Base-by-base conservation (phyloP, 2,888 invertebrate species). In the Marronus borbonicus region DNA sequence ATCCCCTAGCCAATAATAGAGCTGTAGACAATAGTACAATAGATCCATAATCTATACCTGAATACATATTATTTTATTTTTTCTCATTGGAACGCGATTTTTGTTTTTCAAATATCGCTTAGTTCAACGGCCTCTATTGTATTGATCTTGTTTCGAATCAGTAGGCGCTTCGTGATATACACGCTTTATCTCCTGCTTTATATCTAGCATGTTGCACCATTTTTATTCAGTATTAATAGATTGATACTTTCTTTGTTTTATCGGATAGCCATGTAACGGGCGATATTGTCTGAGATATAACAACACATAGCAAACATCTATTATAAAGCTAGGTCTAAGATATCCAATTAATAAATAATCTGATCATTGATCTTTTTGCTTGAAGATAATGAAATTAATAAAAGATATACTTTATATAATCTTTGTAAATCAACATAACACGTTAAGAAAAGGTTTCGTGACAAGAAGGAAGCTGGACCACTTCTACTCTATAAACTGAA, bases 11-110 rank as follows among this genome's bases (percentile, higher is more conserved):
- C 31, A 76, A 76, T 69, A 76, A 68, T 76, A 69, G 44, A 39
- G 69, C 76, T 58, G 76, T 49, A 76, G 49, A 76, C 76, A 76
- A 76, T 76, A 44, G 60, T 69, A 76, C 76, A 76, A 76, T 76
- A 76, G 76, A 66, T 76, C 76, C 72, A 72, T 72, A 72, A 72
- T 72, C 72, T 72, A 58, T 58, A 72, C 58, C 36, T 72, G 72
- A 72, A 72, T 72, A 58, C 72, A 58, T 60, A 72, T 72, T 72
- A 58, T 72, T 39, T 60, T 58, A 55, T 28, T 72, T 72, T 72
- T 72, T 72, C 31, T 44, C 44, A 44, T 44, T 44, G 58, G 58
- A 20, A 10, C 1, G 55, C 10, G 39, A 58, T 72, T 72, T 72
- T 72, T 72, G 20, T 55, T 72, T 36, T 72, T 58, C 58, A 58